Evolutionary conservation across 1,140 invertebrate genomes (phyloP), one percentile per base, ranked within the genome.

Genomic region (Batillaria attramentaria): DNA sequence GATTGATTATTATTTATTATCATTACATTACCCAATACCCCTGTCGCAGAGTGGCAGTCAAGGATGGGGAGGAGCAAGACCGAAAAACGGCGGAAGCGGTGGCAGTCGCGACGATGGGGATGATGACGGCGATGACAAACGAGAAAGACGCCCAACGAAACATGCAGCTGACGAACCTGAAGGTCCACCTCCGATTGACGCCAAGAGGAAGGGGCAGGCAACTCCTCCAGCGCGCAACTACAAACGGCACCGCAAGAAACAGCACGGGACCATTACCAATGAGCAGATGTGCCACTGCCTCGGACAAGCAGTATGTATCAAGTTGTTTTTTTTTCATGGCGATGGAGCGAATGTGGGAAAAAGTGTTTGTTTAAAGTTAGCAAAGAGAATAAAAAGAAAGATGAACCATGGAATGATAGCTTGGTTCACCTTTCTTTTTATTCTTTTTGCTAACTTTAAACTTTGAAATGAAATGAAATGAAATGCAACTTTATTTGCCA

Each of bases 171-270:
- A 28, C 10, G 24, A 31, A 24, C 33, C 33, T 62, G n/a, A 1
- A n/a, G 57, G 57, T 62, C 28, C 37, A 0, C 37, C 42, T 33
- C 33, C 54, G 5, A 2, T 60, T 2, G 18, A 3, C 16, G n/a
- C 54, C 20, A 50, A 74, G 35, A 20, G 54, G 54, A 42, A 3
- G 41, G 73, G 54, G 37, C 20, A n/a, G 35, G 54, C 18, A 6
- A 0, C 16, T 18, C 46, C 28, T 3, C 57, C 73, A 28, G 54
- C 33, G 3, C 4, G 24, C 5, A 62, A 75, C 54, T 65, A 33
- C 73, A 75, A 75, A 31, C 57, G 33, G 24, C 54, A 75, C 39
- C 73, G 73, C n/a, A 75, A 75, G 54, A 75, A 75, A 28, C 73
- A 75, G 73, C 73, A 75, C 42, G 73, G 73, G 1, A n/a, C 24